Conservation (phyloP, 2,888 invertebrate species). For the Dolichopus griseipennis region DNA sequence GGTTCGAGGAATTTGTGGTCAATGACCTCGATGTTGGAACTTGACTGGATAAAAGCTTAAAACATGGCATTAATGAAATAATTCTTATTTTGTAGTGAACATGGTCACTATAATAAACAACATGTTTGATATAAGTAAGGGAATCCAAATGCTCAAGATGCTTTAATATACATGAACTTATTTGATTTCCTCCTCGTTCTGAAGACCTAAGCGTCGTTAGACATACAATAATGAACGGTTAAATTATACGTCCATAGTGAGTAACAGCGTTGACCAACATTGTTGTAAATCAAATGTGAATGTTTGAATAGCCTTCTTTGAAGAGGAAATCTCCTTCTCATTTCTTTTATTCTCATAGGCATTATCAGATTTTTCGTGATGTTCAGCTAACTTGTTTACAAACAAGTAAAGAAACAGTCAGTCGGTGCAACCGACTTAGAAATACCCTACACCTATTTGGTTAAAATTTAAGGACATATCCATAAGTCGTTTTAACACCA, state of each 20-base stretch:
- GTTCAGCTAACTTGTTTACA: not conserved
- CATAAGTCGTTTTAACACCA: too few species aligned
- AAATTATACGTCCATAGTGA: constrained; percentile 23
- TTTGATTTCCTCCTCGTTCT: constrained; percentile 22
- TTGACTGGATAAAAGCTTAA: constrained; percentile 14
- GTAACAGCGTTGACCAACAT: constrained; percentile 20
- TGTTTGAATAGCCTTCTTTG: constrained; percentile 16
- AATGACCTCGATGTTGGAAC: constrained; percentile 18
- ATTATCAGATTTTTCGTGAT: constrained; percentile 16
- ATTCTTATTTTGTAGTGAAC: constrained; percentile 24
- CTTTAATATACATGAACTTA: constrained; percentile 22
- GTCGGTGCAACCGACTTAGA: too few species aligned
- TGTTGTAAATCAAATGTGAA: constrained; percentile 23
- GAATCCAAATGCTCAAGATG: not conserved
- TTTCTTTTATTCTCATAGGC: constrained; percentile 19
- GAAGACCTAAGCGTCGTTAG: constrained; percentile 18
- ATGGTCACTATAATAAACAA: constrained; percentile 23
- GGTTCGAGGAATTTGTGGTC: constrained; percentile 23
- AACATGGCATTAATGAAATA: constrained; percentile 22
- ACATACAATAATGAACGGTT: constrained; percentile 21
- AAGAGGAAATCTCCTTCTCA: constrained; percentile 19
- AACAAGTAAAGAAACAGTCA: too few species aligned
- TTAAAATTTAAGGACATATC: too few species aligned
- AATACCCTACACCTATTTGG: too few species aligned
- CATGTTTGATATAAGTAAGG: constrained; percentile 12